Evolutionary conservation across 2,888 invertebrate genomes (phyloP).

Genomic region (Cecidostiba fungosa): DNA sequence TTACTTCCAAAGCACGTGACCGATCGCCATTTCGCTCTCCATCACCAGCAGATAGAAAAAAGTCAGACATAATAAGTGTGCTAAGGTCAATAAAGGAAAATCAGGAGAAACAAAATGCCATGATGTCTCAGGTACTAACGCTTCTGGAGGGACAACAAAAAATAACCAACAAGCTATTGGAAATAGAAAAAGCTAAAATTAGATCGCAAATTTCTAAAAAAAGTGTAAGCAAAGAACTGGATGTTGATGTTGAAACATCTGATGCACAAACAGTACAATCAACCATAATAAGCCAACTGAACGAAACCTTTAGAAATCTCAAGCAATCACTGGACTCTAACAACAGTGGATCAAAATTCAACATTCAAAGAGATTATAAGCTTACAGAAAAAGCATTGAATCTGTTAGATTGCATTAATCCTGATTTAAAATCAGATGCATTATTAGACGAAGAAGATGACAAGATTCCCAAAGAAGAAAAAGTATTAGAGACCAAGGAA

Average conservation of each 20-base stretch:
- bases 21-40: not conserved
- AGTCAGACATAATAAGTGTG: not conserved
- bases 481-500: not conserved
- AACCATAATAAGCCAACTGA: not conserved
- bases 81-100: not conserved
- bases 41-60: not conserved
- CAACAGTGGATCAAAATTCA: not conserved
- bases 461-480: not conserved
- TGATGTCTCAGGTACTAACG: not conserved
- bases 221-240: not conserved
- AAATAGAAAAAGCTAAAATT: slow-evolving; percentile 5
- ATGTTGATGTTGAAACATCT: not conserved
- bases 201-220: not conserved
- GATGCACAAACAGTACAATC: not conserved
- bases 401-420: slow-evolving; percentile 1
- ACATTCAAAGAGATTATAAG: slow-evolving; percentile 3
- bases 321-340: not conserved
- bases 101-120: not conserved
- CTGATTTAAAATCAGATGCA: not conserved
- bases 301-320: not conserved
- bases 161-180: not conserved
- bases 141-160: not conserved
- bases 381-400: slow-evolving; percentile 8
- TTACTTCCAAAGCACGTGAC: not conserved
- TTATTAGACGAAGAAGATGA: not conserved